Conservation (phyloP, 2,888 invertebrate species). For the Autographa gamma region DNA sequence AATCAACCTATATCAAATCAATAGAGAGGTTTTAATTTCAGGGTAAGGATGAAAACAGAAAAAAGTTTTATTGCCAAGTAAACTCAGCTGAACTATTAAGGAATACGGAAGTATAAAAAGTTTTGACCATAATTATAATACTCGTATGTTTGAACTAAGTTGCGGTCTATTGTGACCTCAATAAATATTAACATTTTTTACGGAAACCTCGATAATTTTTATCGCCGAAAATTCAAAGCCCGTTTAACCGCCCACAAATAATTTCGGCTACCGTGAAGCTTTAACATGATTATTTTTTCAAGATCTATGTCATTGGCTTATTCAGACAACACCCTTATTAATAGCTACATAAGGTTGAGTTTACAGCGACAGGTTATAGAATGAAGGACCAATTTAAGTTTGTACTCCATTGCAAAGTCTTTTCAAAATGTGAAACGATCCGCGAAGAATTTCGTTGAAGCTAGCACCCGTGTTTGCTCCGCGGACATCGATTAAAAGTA, state of each 20-base stretch:
- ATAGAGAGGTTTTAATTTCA: background rate
- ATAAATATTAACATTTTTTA: constrained; percentile 44
- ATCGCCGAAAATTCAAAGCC: constrained; percentile 65
- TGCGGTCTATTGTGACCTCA: constrained; percentile 42
- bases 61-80: constrained; percentile 14
- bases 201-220: constrained; percentile 56
- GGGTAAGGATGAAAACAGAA: background rate
- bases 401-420: constrained; percentile 69
- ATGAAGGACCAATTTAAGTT: constrained; percentile 33
- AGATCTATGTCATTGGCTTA: constrained; percentile 37
- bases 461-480: constrained; percentile 81
- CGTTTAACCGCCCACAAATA: constrained; percentile 75
- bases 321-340: constrained; percentile 39
- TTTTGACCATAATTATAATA: constrained; percentile 44
- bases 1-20: background rate
- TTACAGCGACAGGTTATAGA: constrained; percentile 27
- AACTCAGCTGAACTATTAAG: constrained; percentile 45
- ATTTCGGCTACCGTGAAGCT: constrained; percentile 80
- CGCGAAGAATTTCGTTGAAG: constrained; percentile 81
- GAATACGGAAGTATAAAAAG: constrained; percentile 31
- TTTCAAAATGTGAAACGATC: constrained; percentile 81
- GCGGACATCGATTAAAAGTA: constrained; percentile 79
- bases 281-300: constrained; percentile 80
- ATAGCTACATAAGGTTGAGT: constrained; percentile 46
- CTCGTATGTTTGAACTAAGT: constrained; percentile 12